Evolutionary conservation across 2,888 invertebrate species (phyloP).

Genomic region (Syrista parreyssii): DNA sequence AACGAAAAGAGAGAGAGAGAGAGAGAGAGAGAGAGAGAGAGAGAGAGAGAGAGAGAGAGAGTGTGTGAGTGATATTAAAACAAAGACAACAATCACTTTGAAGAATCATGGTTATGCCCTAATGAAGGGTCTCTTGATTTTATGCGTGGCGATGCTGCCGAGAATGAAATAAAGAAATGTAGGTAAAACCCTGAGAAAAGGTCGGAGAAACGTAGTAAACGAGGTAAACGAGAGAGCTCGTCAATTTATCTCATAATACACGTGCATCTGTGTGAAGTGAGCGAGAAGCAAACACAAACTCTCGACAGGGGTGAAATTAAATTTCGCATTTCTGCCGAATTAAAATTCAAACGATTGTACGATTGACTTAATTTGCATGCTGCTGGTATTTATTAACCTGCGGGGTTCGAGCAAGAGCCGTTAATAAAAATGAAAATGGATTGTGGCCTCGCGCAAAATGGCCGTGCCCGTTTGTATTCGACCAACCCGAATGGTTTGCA

Average conservation of each 20-base stretch:
- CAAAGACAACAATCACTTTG: neutral
- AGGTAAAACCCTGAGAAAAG: no score
- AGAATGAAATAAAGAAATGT: neutral
- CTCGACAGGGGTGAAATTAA: constrained; percentile 23
- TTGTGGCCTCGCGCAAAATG: constrained; percentile 22
- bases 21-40: no score
- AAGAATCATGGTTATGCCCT: neutral
- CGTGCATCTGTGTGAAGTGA: neutral
- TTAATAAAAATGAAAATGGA: constrained; percentile 35
- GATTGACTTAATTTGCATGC: constrained; percentile 46
- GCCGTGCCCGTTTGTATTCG: constrained; percentile 29
- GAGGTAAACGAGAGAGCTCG: neutral
- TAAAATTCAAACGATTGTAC: constrained; percentile 46
- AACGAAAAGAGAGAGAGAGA: no score
- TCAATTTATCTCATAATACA: neutral
- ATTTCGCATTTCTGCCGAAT: constrained; percentile 40
- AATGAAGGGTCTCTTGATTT: neutral
- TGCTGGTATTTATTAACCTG: constrained; percentile 41
- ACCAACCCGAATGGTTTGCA: neutral
- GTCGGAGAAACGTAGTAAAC: neutral
- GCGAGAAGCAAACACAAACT: neutral
- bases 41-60: no score
- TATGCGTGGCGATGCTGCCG: neutral
- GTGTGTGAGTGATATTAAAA: neutral
- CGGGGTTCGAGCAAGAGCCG: constrained; percentile 4